Evolutionary conservation across 2,797 vertebrate genomes (phyloP).

Genomic region (Sylvilagus floridanus): DNA sequence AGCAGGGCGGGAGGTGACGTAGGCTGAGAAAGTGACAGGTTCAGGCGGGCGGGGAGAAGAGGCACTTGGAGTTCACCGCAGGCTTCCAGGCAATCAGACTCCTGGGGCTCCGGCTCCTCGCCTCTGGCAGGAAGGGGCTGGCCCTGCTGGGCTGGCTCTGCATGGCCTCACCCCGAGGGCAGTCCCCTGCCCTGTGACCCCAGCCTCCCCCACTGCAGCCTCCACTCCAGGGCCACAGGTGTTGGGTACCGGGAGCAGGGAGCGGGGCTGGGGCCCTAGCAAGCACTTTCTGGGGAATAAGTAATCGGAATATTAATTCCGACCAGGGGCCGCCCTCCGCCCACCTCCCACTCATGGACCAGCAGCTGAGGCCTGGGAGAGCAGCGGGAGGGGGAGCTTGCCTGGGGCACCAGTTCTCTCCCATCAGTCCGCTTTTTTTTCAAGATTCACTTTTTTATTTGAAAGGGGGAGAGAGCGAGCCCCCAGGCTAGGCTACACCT

Average conservation of each 20-base stretch:
- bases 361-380: background rate
- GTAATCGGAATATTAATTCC: constrained; percentile 8
- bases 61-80: background rate
- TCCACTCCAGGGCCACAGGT: background rate
- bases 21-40: constrained; percentile 60
- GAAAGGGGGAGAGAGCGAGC: too few relatives aligned
- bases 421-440: too few relatives aligned
- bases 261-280: background rate
- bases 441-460: too few relatives aligned
- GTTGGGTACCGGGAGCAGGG: background rate
- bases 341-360: background rate
- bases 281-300: background rate
- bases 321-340: background rate
- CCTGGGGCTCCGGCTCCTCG: too few relatives aligned
- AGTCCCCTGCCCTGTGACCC: background rate
- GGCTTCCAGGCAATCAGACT: too few relatives aligned
- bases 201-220: too few relatives aligned
- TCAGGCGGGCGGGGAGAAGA: constrained; percentile 36
- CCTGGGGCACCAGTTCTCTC: rapidly evolving
- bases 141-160: background rate
- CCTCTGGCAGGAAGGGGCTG: too few relatives aligned
- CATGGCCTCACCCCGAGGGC: rapidly evolving
- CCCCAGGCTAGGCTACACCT: too few relatives aligned
- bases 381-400: background rate
- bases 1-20: background rate